Base-by-base conservation (phyloP, 2,113 vertebrate species). In the Naja naja region DNA sequence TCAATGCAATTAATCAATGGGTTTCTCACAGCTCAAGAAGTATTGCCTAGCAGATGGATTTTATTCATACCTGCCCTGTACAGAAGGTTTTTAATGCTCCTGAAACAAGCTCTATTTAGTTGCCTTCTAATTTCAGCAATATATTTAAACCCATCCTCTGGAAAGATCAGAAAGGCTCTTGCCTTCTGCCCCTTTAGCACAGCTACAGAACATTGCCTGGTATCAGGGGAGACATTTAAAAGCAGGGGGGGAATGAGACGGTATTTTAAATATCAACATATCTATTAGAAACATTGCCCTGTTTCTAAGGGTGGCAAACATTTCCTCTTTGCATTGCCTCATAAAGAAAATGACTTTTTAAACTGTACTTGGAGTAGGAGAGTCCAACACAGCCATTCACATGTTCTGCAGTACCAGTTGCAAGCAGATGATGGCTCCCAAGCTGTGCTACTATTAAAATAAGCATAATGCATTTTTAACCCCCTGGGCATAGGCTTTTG, bases 341-440 rank as follows among this genome's bases (percentile, higher is more conserved):
- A 12, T 88, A 60, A 58, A 64, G 20, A 90, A 7, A 4, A 0
- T 4, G 52, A 88, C 0, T 74, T 2, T 45, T 5, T 53, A 20
- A 0, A 1, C 0, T 0, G 0, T 60, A 56, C 89, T 49, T 85
- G 34, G 7, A 20, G 27, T 18, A 89, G 12, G 25, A 60, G 12
- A 30, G 58, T 34, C 58, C 25, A 45, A 43, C 22, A 58, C 52
- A 69, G 30, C 53, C 49, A 1, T 47, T 39, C 74, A 23, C 11
- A 18, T 14, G n/a, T 81, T 87, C 53, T 94, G 96, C 93, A 96
- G 87, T 96, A 69, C 96, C 93, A 45, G 27, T 49, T 43, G 52
- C 34, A 56, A 43, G 93, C 96, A 90, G 92, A 91, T 92, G 95
- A 34, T 94, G 96, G 94, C 96, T 90, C 95, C 93, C 92, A 85